These are phyloP conservation scores for Corynorhinus townsendii DNA, from an alignment of 2,113 vertebrate genomes.

Conservation along the genomic window DNA sequence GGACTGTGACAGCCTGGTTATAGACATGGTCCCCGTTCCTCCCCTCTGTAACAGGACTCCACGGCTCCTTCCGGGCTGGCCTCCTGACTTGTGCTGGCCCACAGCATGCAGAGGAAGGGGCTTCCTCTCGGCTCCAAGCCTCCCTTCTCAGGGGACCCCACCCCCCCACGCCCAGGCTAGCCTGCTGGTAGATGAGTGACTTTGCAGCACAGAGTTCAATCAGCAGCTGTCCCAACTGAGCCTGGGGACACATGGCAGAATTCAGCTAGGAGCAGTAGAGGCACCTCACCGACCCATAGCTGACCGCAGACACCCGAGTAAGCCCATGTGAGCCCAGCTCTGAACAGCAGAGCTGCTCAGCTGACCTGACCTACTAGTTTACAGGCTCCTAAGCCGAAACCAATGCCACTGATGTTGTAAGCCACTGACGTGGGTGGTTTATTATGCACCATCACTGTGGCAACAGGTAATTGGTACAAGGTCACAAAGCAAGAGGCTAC, in stretches of 20 bases:
- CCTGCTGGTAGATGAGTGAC: neutral
- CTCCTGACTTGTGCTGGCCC: neutral
- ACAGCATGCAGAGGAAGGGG: neutral
- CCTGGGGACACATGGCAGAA: neutral
- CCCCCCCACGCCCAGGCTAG: neutral
- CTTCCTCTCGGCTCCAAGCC: accelerated
- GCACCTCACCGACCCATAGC: accelerated
- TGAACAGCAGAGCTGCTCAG: neutral
- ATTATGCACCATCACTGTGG: neutral
- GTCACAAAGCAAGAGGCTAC: neutral
- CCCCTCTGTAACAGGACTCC: neutral
- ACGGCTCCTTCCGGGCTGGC: neutral
- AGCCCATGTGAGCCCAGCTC: neutral
- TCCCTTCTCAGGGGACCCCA: neutral
- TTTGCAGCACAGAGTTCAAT: neutral
- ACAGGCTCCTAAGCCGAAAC: neutral
- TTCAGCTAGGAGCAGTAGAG: neutral
- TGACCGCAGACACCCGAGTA: accelerated
- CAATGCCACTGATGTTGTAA: neutral
- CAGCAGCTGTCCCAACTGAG: neutral
- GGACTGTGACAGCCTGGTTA: neutral
- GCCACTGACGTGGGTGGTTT: neutral
- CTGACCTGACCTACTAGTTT: neutral
- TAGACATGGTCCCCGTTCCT: neutral
- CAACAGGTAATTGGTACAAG: neutral